Evolutionary conservation across 2,797 vertebrate species (phyloP), one percentile per base, ranked within the genome.

Genomic region (Chiloscyllium punctatum): DNA sequence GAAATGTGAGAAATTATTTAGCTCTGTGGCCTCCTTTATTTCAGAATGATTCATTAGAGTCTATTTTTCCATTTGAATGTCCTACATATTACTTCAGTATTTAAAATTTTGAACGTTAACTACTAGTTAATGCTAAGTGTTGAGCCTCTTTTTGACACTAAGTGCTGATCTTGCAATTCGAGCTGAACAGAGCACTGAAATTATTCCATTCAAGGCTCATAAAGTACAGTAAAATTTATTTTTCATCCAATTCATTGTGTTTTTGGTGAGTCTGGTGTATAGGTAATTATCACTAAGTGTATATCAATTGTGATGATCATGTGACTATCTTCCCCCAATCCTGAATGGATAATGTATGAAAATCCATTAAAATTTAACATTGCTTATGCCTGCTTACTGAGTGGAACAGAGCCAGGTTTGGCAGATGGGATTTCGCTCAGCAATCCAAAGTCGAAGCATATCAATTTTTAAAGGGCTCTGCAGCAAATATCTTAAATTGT

Each of bases 381-480:
- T 71, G 74, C 71, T 95, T 95, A 53, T 95, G 94, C 27, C 94
- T 95, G 94, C 69, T 53, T 95, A 95, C 51, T 95, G 71, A 77
- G 69, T 77, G 94, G 94, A 95, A 53, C 71, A 74, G 71, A 77
- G 94, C 94, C 71, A 77, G 94, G 71, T 77, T 77, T 77, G 72
- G 48, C 94, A 95, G 94, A 95, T 95, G 94, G 94, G 71, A 53
- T 95, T 95, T 95, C 94, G 95, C 94, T 95, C 72, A n/a, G 51
- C 27, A 53, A 95, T 95, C 42, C 69, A 95, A 51, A 95, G 94
- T 53, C 48, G 15, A 77, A 95, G 48, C 42, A 57, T 95, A 95
- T 95, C 71, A 95, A 95, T 95, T 95, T 95, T 95, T 95, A 72
- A 95, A 95, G 71, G 48, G 71, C 71, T 95, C 48, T 53, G 69